Conservation (phyloP, 2,888 invertebrate species). For the Diadegma fenestrale region DNA sequence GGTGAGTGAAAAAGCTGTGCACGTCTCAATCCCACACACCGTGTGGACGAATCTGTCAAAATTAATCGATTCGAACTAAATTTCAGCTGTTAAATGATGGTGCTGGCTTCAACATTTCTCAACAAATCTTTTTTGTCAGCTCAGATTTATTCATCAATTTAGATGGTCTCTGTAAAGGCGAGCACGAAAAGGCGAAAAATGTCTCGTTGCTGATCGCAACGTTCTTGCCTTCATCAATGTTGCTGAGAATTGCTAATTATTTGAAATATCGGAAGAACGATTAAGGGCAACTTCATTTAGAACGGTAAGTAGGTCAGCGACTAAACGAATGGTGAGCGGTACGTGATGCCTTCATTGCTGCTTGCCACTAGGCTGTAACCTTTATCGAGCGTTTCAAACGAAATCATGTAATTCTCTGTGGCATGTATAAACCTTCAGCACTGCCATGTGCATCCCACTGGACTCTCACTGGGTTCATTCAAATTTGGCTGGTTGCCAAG, state of each 20-base stretch:
- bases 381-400: constrained; percentile 38
- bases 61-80: constrained; percentile 47
- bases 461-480: constrained; percentile 79
- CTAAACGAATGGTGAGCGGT: constrained; percentile 39
- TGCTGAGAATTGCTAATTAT: constrained; percentile 3
- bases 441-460: constrained; percentile 18
- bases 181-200: not conserved
- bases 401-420: constrained; percentile 38
- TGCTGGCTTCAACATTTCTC: not conserved
- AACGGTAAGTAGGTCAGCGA: constrained; percentile 57
- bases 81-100: not conserved
- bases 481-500: constrained; percentile 74
- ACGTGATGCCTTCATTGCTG: constrained; percentile 36
- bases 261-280: constrained; percentile 5
- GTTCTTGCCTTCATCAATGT: not conserved
- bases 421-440: constrained; percentile 22
- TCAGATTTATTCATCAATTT: not conserved
- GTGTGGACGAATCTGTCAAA: constrained; percentile 27
- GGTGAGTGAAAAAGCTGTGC: constrained; percentile 29
- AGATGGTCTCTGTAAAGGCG: not conserved
- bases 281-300: constrained; percentile 11
- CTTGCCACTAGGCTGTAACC: constrained; percentile 39
- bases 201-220: not conserved
- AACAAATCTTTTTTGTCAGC: not conserved
- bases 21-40: constrained; percentile 56